Evolutionary conservation across 2,113 vertebrate genomes (phyloP).

Genomic region (Pomatorhinus ruficollis): DNA sequence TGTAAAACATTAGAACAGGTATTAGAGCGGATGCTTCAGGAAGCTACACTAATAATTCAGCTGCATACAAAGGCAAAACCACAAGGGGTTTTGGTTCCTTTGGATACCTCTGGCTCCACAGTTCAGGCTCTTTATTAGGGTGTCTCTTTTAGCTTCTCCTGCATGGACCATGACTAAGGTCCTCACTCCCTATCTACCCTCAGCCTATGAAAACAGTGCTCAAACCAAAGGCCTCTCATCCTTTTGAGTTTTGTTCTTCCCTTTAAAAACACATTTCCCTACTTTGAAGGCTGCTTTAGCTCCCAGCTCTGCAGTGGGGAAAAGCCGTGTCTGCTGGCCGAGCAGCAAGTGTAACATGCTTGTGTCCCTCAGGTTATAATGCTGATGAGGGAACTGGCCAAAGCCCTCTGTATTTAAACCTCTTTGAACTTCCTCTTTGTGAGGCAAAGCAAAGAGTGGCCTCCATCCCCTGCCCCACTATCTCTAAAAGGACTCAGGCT

Average conservation of each 20-base stretch:
- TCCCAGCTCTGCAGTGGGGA: background rate
- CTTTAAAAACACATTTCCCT: background rate
- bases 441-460: background rate
- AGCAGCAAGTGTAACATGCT: background rate
- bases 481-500: background rate
- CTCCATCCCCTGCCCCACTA: background rate
- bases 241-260: background rate
- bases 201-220: background rate
- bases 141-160: background rate
- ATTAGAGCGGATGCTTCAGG: background rate
- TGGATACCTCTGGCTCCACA: background rate
- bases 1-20: background rate
- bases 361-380: accelerated
- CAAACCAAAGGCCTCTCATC: background rate
- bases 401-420: background rate
- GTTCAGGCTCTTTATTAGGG: background rate
- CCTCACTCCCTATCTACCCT: background rate
- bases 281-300: background rate
- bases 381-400: background rate
- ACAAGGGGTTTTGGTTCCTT: background rate
- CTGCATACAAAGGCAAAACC: background rate
- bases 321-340: background rate
- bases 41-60: background rate
- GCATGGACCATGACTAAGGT: background rate
- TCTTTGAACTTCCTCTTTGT: background rate